Percentiles rank a stretch among this genome's conserved stretches.
Conservation (phyloP, 2,797 vertebrate species). For the Chelidonichthys spinosus region DNA sequence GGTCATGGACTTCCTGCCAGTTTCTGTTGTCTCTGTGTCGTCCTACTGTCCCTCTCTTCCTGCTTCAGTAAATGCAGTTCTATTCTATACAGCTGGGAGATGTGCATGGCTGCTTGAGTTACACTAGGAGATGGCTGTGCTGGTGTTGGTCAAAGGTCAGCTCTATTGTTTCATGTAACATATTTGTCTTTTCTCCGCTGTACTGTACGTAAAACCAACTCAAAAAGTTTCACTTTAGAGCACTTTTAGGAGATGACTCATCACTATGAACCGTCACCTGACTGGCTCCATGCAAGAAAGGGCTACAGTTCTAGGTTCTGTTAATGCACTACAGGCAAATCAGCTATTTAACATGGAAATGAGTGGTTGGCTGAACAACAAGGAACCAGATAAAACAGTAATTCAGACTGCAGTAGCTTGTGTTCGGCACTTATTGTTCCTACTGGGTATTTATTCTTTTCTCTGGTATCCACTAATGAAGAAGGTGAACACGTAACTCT, state of each 20-base stretch:
- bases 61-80: not conserved
- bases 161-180: conserved; percentile 1
- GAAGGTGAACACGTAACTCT: not conserved
- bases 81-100: not conserved
- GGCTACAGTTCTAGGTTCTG: conserved; percentile 4
- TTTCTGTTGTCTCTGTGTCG: not conserved
- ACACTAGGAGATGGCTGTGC: not conserved
- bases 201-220: not conserved
- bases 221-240: not conserved
- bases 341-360: conserved; percentile 40
- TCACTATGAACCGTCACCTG: not conserved
- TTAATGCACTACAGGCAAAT: conserved; percentile 14
- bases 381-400: conserved; percentile 10
- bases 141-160: not conserved
- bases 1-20: not conserved
- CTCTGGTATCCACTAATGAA: not conserved
- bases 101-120: not conserved
- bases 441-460: not conserved
- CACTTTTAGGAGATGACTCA: conserved; percentile 14
- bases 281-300: conserved; percentile 9
- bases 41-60: not conserved
- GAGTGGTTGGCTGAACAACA: not conserved
- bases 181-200: not conserved
- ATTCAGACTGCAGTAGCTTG: not conserved
- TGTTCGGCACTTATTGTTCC: not conserved